Conservation (phyloP, 1,140 invertebrate species). For the Tigriopus japonicus region DNA sequence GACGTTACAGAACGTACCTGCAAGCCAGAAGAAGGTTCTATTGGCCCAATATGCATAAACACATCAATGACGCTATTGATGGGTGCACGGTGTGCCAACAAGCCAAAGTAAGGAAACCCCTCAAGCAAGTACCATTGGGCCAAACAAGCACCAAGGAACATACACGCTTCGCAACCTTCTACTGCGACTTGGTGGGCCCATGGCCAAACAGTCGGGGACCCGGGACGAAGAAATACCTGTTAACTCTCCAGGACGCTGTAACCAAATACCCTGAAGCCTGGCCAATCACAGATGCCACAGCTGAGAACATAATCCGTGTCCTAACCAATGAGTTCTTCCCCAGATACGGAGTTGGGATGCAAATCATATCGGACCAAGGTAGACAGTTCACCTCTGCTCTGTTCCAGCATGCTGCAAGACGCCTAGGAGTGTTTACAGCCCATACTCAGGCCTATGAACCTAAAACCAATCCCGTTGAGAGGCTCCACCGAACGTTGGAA, state of each 20-base stretch:
- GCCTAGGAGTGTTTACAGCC: neutral
- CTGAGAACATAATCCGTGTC: neutral
- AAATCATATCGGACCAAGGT: neutral
- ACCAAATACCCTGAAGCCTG: neutral
- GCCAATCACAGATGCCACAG: neutral
- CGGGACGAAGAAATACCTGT: neutral
- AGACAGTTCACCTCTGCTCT: neutral
- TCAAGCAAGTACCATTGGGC: neutral
- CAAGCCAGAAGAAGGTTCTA: neutral
- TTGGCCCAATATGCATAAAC: constrained; percentile 1
- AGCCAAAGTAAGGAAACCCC: neutral
- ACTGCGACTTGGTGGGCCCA: neutral
- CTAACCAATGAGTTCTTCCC: neutral
- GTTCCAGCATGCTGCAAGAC: neutral
- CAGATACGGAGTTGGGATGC: neutral
- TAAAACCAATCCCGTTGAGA: neutral
- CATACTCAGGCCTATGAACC: neutral
- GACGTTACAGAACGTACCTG: neutral
- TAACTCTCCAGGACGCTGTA: neutral
- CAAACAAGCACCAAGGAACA: neutral
- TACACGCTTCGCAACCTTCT: neutral
- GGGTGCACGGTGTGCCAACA: neutral
- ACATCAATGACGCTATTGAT: neutral
- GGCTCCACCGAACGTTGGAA: neutral
- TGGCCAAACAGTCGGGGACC: neutral